Base-by-base conservation (phyloP, 2,888 invertebrate species). In the Chrysomela aeneicollis region DNA sequence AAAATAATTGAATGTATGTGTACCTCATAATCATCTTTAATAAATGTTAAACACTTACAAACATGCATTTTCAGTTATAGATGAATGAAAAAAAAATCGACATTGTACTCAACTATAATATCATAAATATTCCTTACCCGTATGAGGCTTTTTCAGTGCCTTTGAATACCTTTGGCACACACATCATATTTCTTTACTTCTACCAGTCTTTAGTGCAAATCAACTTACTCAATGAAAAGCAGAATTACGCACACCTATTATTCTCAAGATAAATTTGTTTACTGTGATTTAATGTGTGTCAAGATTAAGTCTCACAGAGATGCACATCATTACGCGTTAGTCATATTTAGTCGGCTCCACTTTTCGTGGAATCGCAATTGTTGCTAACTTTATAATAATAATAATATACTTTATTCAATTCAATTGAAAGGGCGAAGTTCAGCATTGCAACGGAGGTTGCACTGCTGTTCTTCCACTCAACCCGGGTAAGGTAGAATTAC, bases 121-220 rank as follows among this genome's bases (percentile, higher is more conserved):
- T 37, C 9, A 32, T 18, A 52, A 19, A 26, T 42, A 2, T 26
- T 26, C 19, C 71, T 71, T 22, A 69, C 71, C 62, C 65, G 50
- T 69, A 71, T 12, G 67, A 68, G 30, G 69, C 66, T 61, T 69
- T 71, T 17, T 61, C 64, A 19, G 67, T 51, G 26, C 58, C 60
- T 51, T 65, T 68, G 12, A 68, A 68, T 30, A 68, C 15, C 32
- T 68, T 68, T 15, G 53, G 57, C 9, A 63, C 61, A 42, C 68
- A 68, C 68, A 65, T 26, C 6, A 5, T 65, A n/a, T 35, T 51
- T 47, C 49, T 26, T 8, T 17, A 22, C 22, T 42, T 32, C 21
- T n/a, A 51, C 37, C 35, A 35, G 30, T 35, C 49, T 46, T 32
- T 42, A 15, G 9, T 47, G 37, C 19, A 18, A 51, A 58, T 32